phyloP scores from a whole-genome alignment of 2,888 invertebrate genomes.

The Tetranychus truncatus region DNA sequence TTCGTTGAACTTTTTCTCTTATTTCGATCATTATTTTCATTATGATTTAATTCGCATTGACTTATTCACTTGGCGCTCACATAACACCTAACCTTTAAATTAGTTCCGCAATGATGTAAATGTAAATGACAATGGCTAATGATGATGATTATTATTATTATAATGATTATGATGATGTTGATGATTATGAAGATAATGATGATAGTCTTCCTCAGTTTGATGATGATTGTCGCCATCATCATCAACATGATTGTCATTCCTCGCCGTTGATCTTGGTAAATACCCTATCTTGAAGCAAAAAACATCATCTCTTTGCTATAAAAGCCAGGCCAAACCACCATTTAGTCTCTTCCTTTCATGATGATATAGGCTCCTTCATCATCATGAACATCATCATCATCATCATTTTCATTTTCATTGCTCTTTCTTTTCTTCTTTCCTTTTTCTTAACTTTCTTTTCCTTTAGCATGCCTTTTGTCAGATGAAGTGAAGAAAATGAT shows the following conservation, averaged over 20 bases:
- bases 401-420: neutral
- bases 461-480: neutral
- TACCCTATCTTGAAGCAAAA: neutral
- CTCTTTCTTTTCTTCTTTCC: neutral
- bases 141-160: neutral
- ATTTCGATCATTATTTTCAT: too few relatives aligned
- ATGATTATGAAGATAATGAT: neutral
- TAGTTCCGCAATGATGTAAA: neutral
- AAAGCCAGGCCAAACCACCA: neutral
- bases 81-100: neutral
- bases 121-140: neutral
- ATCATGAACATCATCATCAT: neutral
- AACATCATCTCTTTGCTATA: neutral
- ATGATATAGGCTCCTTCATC: neutral
- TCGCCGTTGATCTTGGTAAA: neutral
- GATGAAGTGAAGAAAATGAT: neutral
- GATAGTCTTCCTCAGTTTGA: neutral
- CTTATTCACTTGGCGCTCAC: neutral
- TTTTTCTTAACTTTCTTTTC: neutral
- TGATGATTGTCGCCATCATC: slow-evolving; percentile 1
- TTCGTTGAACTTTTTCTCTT: too few relatives aligned
- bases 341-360: neutral
- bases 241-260: neutral
- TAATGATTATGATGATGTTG: neutral
- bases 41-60: too few relatives aligned